Base-by-base conservation (phyloP, 2,888 invertebrate genomes). In the Apantesis nais region DNA sequence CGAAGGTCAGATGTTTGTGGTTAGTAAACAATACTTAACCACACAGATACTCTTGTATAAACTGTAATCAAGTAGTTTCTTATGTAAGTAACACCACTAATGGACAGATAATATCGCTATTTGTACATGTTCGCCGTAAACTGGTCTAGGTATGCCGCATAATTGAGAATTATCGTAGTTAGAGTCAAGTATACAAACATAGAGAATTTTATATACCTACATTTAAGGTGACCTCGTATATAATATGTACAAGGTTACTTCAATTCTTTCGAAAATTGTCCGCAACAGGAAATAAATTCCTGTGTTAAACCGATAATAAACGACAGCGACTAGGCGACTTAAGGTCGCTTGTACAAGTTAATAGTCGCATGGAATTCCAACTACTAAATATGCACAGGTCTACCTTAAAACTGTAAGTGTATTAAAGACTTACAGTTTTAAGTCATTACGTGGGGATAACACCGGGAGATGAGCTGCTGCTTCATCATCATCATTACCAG, bases 1-100 rank as follows among this genome's bases (percentile, higher is more conserved):
- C 19, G 39, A 64, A 64, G 68, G 68, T 60, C 63, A 31, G 31
- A 16, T 29, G 25, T 12, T 68, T 64, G 68, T 29, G 61, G 61
- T 48, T 52, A 65, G 31, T 58, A 29, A 58, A 58, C 29, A 29
- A 55, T 19, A 37, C 39, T 14, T 62, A 39, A 37, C 34, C 41
- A 41, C n/a, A 58, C 0, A 16, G 16, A 37, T 25, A 63, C 25
- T 37, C 25, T 39, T 63, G 62, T 29, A 25, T 39, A 25, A 39
- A 41, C 9, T 58, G 29, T 29, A 29, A 58, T 58, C 29, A 29
- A 58, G 29, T 58, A 58, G 58, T 14, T 29, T 58, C 58, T 29
- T 58, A 58, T 58, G 58, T 58, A 58, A 31, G 52, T 34, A 14
- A 31, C 34, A 34, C 48, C 65, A 52, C 31, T 34, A 64, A 66